phyloP scores from a whole-genome alignment of 2,888 invertebrate genomes.

The Chalcis sispes region DNA sequence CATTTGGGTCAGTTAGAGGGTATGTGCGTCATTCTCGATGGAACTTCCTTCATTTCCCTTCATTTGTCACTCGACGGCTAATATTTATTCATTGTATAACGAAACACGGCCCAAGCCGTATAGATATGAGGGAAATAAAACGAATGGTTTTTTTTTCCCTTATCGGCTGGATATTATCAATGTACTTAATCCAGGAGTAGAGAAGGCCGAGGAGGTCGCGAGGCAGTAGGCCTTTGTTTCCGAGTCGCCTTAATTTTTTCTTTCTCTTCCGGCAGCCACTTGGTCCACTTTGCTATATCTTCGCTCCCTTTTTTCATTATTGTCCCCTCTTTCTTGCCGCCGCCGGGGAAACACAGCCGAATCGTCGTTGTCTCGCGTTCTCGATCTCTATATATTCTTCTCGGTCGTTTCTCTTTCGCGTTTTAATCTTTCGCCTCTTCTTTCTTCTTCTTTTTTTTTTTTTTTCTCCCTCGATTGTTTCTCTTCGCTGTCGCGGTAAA shows the following conservation, averaged over 20 bases:
- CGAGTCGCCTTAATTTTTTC: conserved; percentile 29
- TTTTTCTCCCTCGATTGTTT: background rate
- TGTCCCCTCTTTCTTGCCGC: conserved; percentile 12
- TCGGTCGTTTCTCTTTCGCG: conserved; percentile 13
- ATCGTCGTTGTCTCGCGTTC: background rate
- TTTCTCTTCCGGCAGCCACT: conserved; percentile 23
- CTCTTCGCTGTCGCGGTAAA: conserved; percentile 14
- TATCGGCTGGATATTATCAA: conserved; percentile 25
- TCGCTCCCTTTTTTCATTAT: conserved; percentile 40
- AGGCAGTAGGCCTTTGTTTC: background rate
- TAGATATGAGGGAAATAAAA: background rate
- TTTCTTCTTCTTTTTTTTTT: background rate
- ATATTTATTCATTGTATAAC: conserved; percentile 33
- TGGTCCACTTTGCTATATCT: conserved; percentile 33
- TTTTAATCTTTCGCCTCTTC: conserved; percentile 25
- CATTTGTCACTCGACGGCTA: conserved; percentile 11
- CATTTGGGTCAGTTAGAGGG: too few species aligned
- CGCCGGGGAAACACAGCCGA: too few species aligned
- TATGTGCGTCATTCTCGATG: too few species aligned
- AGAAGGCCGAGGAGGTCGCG: background rate
- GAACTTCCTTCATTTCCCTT: background rate
- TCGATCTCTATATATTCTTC: conserved; percentile 27
- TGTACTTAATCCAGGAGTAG: conserved; percentile 13
- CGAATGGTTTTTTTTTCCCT: background rate
- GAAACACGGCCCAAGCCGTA: background rate